These are phyloP conservation scores for Agrilus planipennis DNA, from an alignment of 1,140 invertebrate genomes.

Conservation along the genomic window DNA sequence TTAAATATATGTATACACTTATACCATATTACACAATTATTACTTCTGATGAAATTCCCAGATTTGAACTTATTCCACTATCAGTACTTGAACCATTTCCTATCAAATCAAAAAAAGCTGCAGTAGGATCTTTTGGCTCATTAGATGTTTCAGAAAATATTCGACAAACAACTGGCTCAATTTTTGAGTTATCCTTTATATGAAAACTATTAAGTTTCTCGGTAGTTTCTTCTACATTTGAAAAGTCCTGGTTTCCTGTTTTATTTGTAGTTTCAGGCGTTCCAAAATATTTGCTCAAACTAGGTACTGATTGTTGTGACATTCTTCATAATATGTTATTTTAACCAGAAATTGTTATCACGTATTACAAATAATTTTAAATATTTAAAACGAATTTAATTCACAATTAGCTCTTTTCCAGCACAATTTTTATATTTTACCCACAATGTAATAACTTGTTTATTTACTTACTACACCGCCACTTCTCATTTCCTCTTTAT, in stretches of 20 bases:
- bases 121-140: slow-evolving; percentile 29
- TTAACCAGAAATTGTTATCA: no score
- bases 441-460: no score
- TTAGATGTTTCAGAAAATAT: slow-evolving; percentile 32
- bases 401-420: no score
- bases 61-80: slow-evolving; percentile 20
- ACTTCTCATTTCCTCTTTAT: no score
- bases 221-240: slow-evolving; percentile 16
- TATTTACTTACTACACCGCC: no score
- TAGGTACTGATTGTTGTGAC: slow-evolving; percentile 12
- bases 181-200: slow-evolving; percentile 22
- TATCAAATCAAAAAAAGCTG: slow-evolving; percentile 32
- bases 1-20: background rate
- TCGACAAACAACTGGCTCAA: slow-evolving; percentile 36
- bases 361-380: no score
- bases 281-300: slow-evolving; percentile 27
- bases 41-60: slow-evolving; percentile 22
- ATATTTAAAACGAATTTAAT: no score
- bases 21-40: slow-evolving; percentile 6
- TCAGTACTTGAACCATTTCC: slow-evolving; percentile 17
- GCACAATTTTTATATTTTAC: no score
- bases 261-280: slow-evolving; percentile 10
- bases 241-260: slow-evolving; percentile 15
- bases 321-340: no score
- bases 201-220: slow-evolving; percentile 19